Conservation (phyloP, 2,113 vertebrate genomes). For the Scomber japonicus region DNA sequence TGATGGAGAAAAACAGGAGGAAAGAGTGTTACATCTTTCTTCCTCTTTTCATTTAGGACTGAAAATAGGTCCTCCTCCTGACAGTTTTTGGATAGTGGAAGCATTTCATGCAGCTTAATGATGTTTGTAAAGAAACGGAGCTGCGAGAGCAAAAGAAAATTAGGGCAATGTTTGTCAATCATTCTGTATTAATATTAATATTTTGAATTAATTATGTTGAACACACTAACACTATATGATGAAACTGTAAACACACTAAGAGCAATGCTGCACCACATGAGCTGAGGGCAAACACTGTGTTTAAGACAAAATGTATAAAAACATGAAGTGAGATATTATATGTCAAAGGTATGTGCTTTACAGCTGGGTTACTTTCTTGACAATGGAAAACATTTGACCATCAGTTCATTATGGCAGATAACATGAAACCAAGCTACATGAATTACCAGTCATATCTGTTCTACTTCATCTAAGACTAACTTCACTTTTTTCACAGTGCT, state of each 20-base stretch:
- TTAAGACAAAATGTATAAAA: not conserved
- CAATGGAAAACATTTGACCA: too few relatives aligned
- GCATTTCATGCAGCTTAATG: conserved; percentile 25
- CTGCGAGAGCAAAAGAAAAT: conserved; percentile 8
- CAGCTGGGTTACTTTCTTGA: not conserved
- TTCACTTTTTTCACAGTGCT: not conserved
- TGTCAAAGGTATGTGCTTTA: not conserved
- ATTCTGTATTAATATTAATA: conserved; percentile 31
- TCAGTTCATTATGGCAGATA: not conserved
- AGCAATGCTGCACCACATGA: not conserved
- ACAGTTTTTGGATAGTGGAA: conserved; percentile 2
- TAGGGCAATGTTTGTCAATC: conserved; percentile 26
- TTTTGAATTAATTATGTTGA: conserved; percentile 19
- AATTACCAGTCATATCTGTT: not conserved
- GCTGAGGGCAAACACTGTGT: not conserved
- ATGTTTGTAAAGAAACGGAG: conserved; percentile 16
- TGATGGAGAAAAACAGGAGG: not conserved
- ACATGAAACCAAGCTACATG: not conserved
- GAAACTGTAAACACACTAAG: not conserved
- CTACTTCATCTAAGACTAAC: not conserved
- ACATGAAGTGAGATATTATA: not conserved
- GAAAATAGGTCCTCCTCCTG: not conserved
- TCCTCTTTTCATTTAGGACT: not conserved
- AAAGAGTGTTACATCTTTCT: too few relatives aligned
- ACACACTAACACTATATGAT: not conserved